Percentiles rank a stretch among this genome's conserved stretches.
These are phyloP conservation scores for Esox lucius DNA, from an alignment of 2,797 vertebrate species.

Conservation along the genomic window DNA sequence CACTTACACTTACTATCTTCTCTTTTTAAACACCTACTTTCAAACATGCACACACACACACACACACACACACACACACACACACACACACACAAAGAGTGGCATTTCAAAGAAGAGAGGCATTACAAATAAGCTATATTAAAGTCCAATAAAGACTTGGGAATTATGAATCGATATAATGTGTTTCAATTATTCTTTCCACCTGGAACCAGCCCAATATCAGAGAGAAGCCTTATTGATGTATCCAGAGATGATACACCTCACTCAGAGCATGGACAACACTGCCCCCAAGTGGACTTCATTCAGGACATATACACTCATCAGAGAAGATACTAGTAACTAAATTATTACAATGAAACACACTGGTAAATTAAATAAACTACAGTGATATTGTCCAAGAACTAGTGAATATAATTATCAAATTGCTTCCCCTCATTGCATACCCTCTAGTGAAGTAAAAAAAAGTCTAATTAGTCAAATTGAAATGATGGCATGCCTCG, in stretches of 20 bases:
- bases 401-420: not conserved
- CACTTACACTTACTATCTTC: not conserved
- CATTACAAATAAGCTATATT: not conserved
- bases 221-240: slow-evolving; percentile 4
- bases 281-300: slow-evolving; percentile 44
- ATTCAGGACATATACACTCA: not conserved
- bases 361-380: not conserved
- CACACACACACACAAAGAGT: not conserved
- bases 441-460: not conserved
- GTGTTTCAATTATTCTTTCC: slow-evolving; percentile 41
- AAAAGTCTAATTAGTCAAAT: not conserved
- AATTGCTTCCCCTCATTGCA: not conserved
- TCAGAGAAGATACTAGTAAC: not conserved
- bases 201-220: slow-evolving; percentile 5
- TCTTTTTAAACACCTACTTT: not conserved
- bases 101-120: slow-evolving; percentile 1
- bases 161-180: slow-evolving; percentile 20
- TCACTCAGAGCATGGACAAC: slow-evolving; percentile 46
- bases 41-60: slow-evolving; percentile 7
- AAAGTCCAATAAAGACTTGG: not conserved
- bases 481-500: slow-evolving; percentile 35
- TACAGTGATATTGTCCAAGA: not conserved
- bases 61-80: not conserved
- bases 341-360: not conserved
- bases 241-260: not conserved